These are phyloP conservation scores for Muntiacus reevesi DNA, from an alignment of 2,113 vertebrate species.

Conservation along the genomic window DNA sequence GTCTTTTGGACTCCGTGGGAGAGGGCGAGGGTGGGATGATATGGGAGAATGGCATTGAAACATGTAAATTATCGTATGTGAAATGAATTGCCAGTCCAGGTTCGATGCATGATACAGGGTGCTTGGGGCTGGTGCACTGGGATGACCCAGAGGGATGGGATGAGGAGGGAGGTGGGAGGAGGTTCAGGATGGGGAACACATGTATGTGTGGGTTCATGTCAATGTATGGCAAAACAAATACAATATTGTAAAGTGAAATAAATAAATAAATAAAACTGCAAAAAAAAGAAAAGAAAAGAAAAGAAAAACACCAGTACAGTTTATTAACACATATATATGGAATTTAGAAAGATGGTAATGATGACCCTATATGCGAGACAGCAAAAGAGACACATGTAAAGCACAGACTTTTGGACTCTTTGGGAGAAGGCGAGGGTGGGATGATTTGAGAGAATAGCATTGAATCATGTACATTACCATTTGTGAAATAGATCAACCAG, in stretches of 20 bases:
- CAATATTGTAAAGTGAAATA: background rate
- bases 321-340: background rate
- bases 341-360: background rate
- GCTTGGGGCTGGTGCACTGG: background rate
- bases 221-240: background rate
- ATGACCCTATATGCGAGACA: background rate
- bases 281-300: too few relatives aligned
- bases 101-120: background rate
- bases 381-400: background rate
- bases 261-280: background rate
- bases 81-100: background rate
- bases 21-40: too few relatives aligned
- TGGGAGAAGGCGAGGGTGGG: background rate
- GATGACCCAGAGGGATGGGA: background rate
- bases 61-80: too few relatives aligned
- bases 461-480: background rate
- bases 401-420: background rate
- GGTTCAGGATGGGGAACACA: background rate
- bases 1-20: too few relatives aligned
- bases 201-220: background rate
- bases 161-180: background rate
- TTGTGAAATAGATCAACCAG: background rate
- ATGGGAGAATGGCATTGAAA: too few relatives aligned
- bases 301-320: background rate
- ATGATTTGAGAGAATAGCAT: background rate